Evolutionary conservation across 2,888 invertebrate genomes (phyloP), one percentile per base, ranked within the genome.

Genomic region (Hydropsyche betteni): DNA sequence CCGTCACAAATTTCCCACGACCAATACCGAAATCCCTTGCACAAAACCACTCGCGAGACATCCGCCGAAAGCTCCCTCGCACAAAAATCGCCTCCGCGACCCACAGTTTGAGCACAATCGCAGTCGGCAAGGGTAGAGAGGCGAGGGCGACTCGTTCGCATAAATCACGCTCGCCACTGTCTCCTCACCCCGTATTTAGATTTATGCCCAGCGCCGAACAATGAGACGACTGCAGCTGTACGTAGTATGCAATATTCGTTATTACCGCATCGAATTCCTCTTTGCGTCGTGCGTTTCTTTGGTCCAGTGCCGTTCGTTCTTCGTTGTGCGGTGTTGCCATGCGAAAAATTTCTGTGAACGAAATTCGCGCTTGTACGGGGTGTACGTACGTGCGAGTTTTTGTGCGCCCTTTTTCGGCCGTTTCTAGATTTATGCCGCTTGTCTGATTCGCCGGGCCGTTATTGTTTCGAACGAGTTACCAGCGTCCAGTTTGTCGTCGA

Each of bases 231-330:
- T 79, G 77, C 77, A 78, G 78, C 78, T 78, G 78, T 77, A 78
- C 74, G 78, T 74, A 78, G 75, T 78, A 78, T 75, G 78, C 75
- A 78, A 77, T 78, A 77, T 77, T 78, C 77, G 78, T 78, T 78
- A 78, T 78, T 78, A 78, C 78, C 78, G 78, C 78, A 78, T 78
- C 78, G 75, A 78, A 78, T 78, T 76, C 68, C 74, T 68, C 74
- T 75, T 55, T 55, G 6, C 8, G 33, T 34, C 33, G 55, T 34
- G 6, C 33, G 34, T 34, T 64, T 64, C 34, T 64, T 50, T 44
- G 6, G 52, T 14, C n/a, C 14, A 1, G 51, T 14, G 12, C 70
- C 2, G 55, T n/a, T 55, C 2, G 55, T n/a, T 55, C 55, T 55
- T 55, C 16, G 7, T 44, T 10, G 10, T 44, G 7, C n/a, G 24